Evolutionary conservation across 2,888 invertebrate species (phyloP), one percentile per base, ranked within the genome.

Genomic region (Sesia apiformis): DNA sequence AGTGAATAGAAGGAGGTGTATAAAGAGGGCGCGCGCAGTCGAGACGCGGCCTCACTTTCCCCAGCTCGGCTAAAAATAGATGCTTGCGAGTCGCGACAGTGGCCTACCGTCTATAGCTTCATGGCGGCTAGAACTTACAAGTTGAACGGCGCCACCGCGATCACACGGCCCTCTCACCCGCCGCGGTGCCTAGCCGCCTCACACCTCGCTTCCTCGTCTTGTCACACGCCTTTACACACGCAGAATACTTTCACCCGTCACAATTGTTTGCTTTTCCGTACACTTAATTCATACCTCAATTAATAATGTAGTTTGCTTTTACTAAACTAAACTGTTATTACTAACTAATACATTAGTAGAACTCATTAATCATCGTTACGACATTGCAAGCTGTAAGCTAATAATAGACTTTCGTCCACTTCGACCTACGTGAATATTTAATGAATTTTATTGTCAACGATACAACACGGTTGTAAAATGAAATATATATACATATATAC

Each of bases 31-130:
- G 81, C 74, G 75, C 78, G 78, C 79, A 80, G 76, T 76, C 74
- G 79, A 78, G 75, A 72, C 64, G 63, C 72, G 69, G 70, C 76
- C 77, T 76, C 76, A 79, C 78, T 84, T 81, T 82, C 81, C 85
- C 84, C 75, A 82, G 80, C 74, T 64, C 64, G 61, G 73, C 87
- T 87, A 88, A 86, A 87, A 87, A 87, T 87, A 88, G 86, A 85
- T 74, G 84, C 86, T 85, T 77, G 69, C 72, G 66, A 71, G 73
- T 46, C 46, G n/a, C 46, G 46, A 23, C 23, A 46, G 8, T 46
- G 23, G 6, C 46, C 46, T 46, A 4, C 46, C 23, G 8, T n/a
- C n/a, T 46, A 46, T 46, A 46, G 46, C n/a, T n/a, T 5, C 41
- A 41, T 41, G 7, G 41, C 41, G 41, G 41, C 7, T 41, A 23